phyloP scores from a whole-genome alignment of 2,113 vertebrate genomes.

The Neolamprologus variostigma region DNA sequence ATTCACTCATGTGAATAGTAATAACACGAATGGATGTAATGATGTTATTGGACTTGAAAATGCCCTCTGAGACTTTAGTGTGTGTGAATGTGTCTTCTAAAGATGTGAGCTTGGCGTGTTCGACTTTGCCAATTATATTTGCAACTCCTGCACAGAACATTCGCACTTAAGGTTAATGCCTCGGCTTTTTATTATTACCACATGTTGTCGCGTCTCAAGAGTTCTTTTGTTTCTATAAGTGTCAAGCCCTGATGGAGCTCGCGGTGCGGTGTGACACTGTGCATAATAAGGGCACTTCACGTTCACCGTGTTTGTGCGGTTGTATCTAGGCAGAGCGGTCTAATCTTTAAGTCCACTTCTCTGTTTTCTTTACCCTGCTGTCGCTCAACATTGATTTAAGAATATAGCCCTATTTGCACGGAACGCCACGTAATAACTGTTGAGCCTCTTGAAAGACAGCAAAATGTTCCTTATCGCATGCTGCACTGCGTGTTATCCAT shows the following conservation, averaged over 20 bases:
- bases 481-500: background rate
- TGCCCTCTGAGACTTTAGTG: background rate
- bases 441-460: background rate
- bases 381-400: slow-evolving; percentile 8
- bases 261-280: background rate
- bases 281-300: background rate
- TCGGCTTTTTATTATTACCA: slow-evolving; percentile 13
- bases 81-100: background rate
- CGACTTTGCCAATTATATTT: background rate
- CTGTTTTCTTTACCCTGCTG: background rate
- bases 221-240: background rate
- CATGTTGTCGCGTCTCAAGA: background rate
- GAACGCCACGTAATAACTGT: background rate
- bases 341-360: background rate
- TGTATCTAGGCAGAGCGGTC: background rate
- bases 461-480: background rate
- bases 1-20: slow-evolving; percentile 9
- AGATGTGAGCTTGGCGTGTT: background rate
- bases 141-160: background rate
- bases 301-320: background rate
- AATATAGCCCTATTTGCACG: background rate
- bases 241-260: background rate
- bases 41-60: background rate
- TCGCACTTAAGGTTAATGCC: slow-evolving; percentile 29
- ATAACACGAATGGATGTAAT: slow-evolving; percentile 1